A percentile compares a stretch with the other conserved stretches of the same genome.
Conservation (phyloP, 2,797 vertebrate species). For the Phataginus tricuspis region DNA sequence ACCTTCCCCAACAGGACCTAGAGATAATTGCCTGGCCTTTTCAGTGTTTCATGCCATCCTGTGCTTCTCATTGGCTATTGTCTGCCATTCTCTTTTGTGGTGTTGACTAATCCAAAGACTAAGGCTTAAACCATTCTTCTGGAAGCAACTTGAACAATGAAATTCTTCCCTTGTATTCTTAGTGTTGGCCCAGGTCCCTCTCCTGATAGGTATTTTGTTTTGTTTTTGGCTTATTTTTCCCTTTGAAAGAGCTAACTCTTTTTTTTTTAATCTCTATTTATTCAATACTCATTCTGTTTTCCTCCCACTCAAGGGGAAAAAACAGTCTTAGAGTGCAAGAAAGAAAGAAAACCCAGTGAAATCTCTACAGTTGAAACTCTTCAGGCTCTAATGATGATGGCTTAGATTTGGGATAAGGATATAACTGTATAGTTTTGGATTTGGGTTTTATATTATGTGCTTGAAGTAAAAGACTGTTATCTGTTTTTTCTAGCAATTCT, state of each 20-base stretch:
- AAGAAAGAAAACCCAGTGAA: not conserved
- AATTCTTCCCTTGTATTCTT: constrained; percentile 5
- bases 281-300: constrained; percentile 15
- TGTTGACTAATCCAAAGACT: not conserved
- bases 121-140: not conserved
- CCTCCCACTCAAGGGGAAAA: not conserved
- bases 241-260: not conserved
- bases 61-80: not conserved
- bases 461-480: not conserved
- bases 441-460: not conserved
- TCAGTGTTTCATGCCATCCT: not conserved
- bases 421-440: not conserved
- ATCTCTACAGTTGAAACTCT: not conserved
- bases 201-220: not conserved
- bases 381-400: not conserved
- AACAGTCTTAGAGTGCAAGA: not conserved
- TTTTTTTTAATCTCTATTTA: constrained; percentile 3
- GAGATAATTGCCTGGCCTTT: not conserved
- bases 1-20: not conserved
- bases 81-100: not conserved
- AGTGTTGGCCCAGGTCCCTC: not conserved
- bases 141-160: not conserved
- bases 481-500: not conserved
- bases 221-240: not conserved
- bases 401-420: not conserved